Evolutionary conservation across 2,888 invertebrate species (phyloP), one percentile per base, ranked within the genome.

Genomic region (Lasioglossum vierecki): DNA sequence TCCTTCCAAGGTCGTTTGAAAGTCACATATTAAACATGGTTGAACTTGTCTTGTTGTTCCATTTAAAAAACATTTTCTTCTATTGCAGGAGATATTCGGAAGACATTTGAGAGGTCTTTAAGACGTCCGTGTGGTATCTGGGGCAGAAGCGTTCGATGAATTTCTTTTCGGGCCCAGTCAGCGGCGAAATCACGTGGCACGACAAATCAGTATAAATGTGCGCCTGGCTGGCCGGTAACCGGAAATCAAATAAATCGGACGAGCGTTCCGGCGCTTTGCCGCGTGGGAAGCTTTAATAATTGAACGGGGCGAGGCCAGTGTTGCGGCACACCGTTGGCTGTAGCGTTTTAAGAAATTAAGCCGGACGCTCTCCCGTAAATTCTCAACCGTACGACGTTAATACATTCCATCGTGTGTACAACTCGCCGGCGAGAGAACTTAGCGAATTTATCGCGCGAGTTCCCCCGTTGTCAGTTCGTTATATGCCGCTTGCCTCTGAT

Each of bases 291-390:
- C 44, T 73, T 82, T 73, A 79, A 80, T 79, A 82, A 73, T 79
- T 73, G 72, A 82, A 82, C 72, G 49, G 41, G 11, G 22, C 53
- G 63, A 44, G 44, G 2, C 30, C 22, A 53, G 41, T 49, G 39
- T 71, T 72, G 71, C 79, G 49, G 46, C 77, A 39, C 53, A 18
- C 46, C 68, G 39, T 46, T n/a, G 41, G n/a, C n/a, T 30, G 60
- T 30, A n/a, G n/a, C 73, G 73, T 80, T 82, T 74, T 73, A 82
- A 80, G 82, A 80, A 80, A 80, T 82, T 80, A 82, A 80, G 39
- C 60, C 26, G 63, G 60, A 46, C 41, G 66, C 41, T 26, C 13
- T 30, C 53, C 30, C 41, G 80, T 82, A 73, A 82, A 82, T 82
- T 53, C 73, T 57, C 66, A 41, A 4, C 4, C 26, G 44, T 22